Evolutionary conservation across 35 echinoderm and acorn worm species (phyloP).

Genomic region (Acanthaster planci): DNA sequence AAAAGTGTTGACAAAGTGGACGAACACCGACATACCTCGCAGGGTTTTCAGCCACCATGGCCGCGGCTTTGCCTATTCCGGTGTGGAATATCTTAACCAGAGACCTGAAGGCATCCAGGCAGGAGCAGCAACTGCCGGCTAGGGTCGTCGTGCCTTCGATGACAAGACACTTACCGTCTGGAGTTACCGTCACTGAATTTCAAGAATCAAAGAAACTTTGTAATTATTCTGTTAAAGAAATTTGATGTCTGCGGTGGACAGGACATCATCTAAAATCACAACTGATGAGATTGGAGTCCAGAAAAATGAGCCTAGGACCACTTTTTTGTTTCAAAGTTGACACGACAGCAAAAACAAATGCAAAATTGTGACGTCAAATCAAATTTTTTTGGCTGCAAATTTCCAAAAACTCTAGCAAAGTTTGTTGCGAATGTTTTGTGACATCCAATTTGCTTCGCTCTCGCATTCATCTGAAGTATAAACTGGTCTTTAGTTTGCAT

Average conservation of each 20-base stretch:
- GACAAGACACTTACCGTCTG: slow-evolving; percentile 80
- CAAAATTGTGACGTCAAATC: no score
- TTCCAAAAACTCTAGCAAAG: no score
- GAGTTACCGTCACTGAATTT: slow-evolving; percentile 64
- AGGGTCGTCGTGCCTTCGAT: slow-evolving; percentile 74
- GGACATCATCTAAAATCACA: background rate
- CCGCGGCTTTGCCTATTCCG: slow-evolving; percentile 59
- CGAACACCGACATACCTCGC: slow-evolving; percentile 45
- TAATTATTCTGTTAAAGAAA: background rate
- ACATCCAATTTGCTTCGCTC: no score
- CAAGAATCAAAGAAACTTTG: no score
- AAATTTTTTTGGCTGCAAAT: no score
- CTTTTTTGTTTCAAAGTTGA: background rate
- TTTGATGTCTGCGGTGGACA: background rate
- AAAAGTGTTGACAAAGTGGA: no score
- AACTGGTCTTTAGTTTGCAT: no score
- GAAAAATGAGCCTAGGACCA: background rate
- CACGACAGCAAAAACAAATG: background rate
- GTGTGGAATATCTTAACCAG: slow-evolving; percentile 66
- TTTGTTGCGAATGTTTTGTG: no score
- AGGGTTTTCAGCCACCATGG: slow-evolving; percentile 81
- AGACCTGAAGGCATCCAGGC: slow-evolving; percentile 70
- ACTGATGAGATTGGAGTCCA: background rate
- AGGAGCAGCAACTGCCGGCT: slow-evolving; percentile 76
- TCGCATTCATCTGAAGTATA: no score